Evolutionary conservation across 2,797 vertebrate genomes (phyloP).

Genomic region (Sebastes ruberrimus): DNA sequence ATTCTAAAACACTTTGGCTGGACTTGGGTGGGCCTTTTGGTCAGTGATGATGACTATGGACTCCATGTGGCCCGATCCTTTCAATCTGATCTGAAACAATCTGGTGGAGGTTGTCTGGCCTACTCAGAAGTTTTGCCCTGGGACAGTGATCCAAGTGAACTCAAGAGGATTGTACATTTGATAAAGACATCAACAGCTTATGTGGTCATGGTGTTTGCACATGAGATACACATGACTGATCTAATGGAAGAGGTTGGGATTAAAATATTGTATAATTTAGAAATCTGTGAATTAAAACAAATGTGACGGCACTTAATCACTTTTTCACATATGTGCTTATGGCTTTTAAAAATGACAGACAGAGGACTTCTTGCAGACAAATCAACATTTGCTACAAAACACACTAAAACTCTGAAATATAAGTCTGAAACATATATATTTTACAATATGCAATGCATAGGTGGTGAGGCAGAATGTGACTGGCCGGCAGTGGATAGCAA

Average conservation of each 20-base stretch:
- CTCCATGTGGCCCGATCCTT: neutral
- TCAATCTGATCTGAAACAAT: neutral
- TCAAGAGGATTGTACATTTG: neutral
- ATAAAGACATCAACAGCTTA: neutral
- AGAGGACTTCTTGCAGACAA: too few species aligned
- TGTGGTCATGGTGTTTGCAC: neutral
- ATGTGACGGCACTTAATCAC: too few species aligned
- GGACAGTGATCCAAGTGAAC: neutral
- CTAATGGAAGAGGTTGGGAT: neutral
- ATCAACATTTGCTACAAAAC: fast-evolving
- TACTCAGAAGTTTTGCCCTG: neutral
- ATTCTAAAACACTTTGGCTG: neutral
- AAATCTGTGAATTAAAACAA: too few species aligned
- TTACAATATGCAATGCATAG: neutral
- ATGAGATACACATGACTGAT: neutral
- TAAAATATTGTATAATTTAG: too few species aligned
- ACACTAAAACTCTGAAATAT: too few species aligned
- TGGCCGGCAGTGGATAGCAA: neutral
- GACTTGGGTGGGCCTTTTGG: neutral
- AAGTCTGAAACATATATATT: too few species aligned
- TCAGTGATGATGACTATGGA: neutral
- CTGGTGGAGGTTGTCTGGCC: neutral
- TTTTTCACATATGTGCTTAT: too few species aligned
- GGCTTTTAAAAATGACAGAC: too few species aligned
- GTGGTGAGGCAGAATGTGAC: neutral